These are phyloP conservation scores for Sebastes alutus DNA, from an alignment of 2,797 vertebrate genomes.

Conservation along the genomic window DNA sequence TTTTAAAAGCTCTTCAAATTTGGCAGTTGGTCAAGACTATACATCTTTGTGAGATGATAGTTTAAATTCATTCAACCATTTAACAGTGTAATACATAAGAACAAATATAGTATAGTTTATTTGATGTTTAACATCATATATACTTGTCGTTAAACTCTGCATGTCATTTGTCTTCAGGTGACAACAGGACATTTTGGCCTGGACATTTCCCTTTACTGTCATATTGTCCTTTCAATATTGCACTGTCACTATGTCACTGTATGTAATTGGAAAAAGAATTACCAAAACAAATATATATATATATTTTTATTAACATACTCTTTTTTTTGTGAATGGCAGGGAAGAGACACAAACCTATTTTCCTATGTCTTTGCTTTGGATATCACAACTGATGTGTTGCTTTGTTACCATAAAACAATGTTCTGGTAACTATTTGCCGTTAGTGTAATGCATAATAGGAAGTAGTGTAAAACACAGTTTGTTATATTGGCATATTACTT, in stretches of 20 bases:
- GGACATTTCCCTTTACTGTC: slow-evolving; percentile 38
- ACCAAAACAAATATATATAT: slow-evolving; percentile 49
- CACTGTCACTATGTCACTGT: slow-evolving; percentile 59
- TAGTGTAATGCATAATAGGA: slow-evolving; percentile 61
- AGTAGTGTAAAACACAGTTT: slow-evolving; percentile 51
- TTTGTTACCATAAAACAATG: slow-evolving; percentile 36
- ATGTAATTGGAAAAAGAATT: slow-evolving; percentile 52
- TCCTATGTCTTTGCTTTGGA: slow-evolving; percentile 65
- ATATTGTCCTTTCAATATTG: slow-evolving; percentile 59
- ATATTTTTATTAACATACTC: slow-evolving; percentile 48
- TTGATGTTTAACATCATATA: slow-evolving; percentile 50
- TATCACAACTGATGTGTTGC: slow-evolving; percentile 50
- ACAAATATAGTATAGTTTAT: slow-evolving; percentile 22
- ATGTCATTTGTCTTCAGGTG: slow-evolving; percentile 30
- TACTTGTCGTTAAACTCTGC: slow-evolving; percentile 16
- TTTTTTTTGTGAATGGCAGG: slow-evolving; percentile 53
- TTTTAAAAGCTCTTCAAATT: slow-evolving; percentile 30
- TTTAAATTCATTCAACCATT: slow-evolving; percentile 32
- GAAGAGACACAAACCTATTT: slow-evolving; percentile 32
- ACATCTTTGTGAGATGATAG: slow-evolving; percentile 41
- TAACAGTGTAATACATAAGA: slow-evolving; percentile 27
- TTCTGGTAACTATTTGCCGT: slow-evolving; percentile 37
- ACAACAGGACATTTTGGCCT: slow-evolving; percentile 24
- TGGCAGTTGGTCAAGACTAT: slow-evolving; percentile 46
- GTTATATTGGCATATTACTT: slow-evolving; percentile 60